Percentiles rank a stretch among this genome's conserved stretches.
Conservation (phyloP, 2,888 invertebrate species). For the Agrotis puta region DNA sequence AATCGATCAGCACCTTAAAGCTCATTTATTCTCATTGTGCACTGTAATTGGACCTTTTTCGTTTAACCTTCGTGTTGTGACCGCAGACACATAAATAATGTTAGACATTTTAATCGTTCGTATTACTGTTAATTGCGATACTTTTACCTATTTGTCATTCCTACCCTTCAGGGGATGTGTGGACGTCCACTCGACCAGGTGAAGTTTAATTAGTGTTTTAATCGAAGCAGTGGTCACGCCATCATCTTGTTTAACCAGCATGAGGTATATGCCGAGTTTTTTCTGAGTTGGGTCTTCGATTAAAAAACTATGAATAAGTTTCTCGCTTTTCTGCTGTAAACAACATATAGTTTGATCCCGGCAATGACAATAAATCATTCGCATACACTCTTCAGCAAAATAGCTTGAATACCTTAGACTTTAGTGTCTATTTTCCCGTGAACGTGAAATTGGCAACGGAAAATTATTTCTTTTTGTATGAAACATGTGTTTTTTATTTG, state of each 20-base stretch:
- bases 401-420: no score
- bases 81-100: constrained; percentile 39
- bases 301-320: background rate
- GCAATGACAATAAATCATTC: no score
- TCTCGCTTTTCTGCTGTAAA: no score
- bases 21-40: no score
- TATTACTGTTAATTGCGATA: constrained; percentile 43
- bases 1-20: no score
- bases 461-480: no score
- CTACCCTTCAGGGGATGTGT: constrained; percentile 22
- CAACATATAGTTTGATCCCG: no score
- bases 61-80: background rate
- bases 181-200: constrained; percentile 28
- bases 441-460: no score
- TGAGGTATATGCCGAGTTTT: background rate
- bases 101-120: constrained; percentile 52
- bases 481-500: no score
- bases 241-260: background rate
- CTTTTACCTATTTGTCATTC: constrained; percentile 51
- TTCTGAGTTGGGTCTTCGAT: background rate
- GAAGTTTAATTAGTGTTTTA: constrained; percentile 32
- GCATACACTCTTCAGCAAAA: no score
- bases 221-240: constrained; percentile 9
- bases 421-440: no score
- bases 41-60: constrained; percentile 23